Evolutionary conservation across 2,888 invertebrate genomes (phyloP).

Genomic region (Synanthedon tipuliformis): DNA sequence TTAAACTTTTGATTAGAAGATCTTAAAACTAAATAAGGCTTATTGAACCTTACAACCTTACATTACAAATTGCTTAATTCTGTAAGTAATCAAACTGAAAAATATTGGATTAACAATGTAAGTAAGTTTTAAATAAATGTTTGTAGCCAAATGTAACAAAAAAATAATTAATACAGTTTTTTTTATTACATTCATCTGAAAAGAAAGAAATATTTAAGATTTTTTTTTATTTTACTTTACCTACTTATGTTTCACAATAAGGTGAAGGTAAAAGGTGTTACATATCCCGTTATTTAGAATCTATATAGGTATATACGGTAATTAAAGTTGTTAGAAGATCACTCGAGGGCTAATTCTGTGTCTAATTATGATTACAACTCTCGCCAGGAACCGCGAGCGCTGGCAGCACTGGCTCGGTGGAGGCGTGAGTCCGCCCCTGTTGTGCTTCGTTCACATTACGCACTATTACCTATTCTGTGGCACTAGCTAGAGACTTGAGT

Average conservation of each 20-base stretch:
- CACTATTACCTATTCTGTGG: too few species aligned
- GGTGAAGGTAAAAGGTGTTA: conserved; percentile 24
- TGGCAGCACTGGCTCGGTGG: conserved; percentile 14
- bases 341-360: conserved; percentile 41
- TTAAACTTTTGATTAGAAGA: too few species aligned
- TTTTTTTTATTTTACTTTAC: not conserved
- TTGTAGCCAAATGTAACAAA: too few species aligned
- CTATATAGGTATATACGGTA: conserved; percentile 6
- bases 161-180: too few species aligned
- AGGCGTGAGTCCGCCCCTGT: conserved; percentile 48
- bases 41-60: too few species aligned
- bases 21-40: too few species aligned
- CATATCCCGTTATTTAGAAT: conserved; percentile 27
- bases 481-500: too few species aligned
- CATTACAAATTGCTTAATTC: too few species aligned
- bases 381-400: conserved; percentile 30
- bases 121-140: too few species aligned
- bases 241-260: conserved; percentile 8
- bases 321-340: conserved; percentile 26
- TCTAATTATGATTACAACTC: conserved; percentile 49
- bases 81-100: too few species aligned
- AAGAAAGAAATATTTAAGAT: not conserved
- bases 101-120: too few species aligned
- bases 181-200: not conserved
- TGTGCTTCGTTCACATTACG: conserved; percentile 19